Conservation (phyloP, 2,888 invertebrate genomes). For the Tinea pellionella region DNA sequence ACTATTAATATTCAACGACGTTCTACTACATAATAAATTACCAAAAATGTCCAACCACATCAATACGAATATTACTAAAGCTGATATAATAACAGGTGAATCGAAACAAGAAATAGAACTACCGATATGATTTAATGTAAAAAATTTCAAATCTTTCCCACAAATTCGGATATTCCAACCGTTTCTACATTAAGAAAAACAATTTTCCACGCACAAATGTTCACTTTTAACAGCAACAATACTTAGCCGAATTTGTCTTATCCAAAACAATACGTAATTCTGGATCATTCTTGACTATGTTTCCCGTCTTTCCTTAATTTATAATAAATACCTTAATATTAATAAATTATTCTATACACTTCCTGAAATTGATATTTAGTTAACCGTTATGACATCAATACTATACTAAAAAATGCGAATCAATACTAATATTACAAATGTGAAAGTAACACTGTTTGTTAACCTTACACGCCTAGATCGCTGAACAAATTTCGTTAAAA, state of each 20-base stretch:
- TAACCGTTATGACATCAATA: too few relatives aligned
- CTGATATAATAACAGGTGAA: slow-evolving; percentile 67
- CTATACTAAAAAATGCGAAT: too few relatives aligned
- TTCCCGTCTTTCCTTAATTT: slow-evolving; percentile 50
- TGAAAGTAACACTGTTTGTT: too few relatives aligned
- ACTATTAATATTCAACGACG: slow-evolving; percentile 50
- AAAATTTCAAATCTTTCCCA: slow-evolving; percentile 36
- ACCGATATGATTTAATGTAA: slow-evolving; percentile 61
- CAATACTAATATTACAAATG: too few relatives aligned
- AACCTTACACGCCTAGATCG: too few relatives aligned
- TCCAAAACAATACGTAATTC: slow-evolving; percentile 63
- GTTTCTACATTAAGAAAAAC: neutral
- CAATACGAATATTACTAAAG: slow-evolving; percentile 55
- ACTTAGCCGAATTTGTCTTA: slow-evolving; percentile 24
- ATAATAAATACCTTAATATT: slow-evolving; percentile 39
- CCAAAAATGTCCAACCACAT: slow-evolving; percentile 50
- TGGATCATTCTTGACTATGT: slow-evolving; percentile 14
- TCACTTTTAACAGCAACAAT: neutral
- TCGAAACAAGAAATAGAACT: slow-evolving; percentile 49
- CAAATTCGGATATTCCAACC: slow-evolving; percentile 39
- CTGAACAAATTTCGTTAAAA: too few relatives aligned
- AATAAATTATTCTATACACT: slow-evolving; percentile 55
- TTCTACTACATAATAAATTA: slow-evolving; percentile 44
- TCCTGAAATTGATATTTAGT: slow-evolving; percentile 37
- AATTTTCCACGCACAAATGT: neutral